Evolutionary conservation across 2,888 invertebrate species (phyloP).

Genomic region (Autographa pulchrina): DNA sequence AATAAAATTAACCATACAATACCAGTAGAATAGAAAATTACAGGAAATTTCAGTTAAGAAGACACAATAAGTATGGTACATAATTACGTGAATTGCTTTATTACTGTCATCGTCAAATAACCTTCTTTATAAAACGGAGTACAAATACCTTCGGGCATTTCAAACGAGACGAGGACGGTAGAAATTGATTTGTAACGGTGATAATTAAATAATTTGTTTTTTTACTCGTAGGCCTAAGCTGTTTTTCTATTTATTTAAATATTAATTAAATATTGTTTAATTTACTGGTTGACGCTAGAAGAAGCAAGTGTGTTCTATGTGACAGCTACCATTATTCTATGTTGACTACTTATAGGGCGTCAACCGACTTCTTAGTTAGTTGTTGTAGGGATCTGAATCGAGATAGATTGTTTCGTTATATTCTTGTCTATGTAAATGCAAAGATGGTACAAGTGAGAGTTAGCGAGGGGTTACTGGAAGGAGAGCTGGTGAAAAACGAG

Average conservation of each 20-base stretch:
- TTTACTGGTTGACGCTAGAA: not conserved
- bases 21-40: no score
- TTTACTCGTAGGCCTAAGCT: not conserved
- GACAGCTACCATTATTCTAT: not conserved
- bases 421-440: not conserved
- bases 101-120: not conserved
- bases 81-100: not conserved
- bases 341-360: constrained; percentile 19
- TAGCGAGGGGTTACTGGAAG: constrained; percentile 71
- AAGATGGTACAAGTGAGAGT: constrained; percentile 65
- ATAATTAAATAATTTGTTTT: constrained; percentile 19
- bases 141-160: not conserved
- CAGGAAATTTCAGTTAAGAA: no score
- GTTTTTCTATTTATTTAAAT: not conserved
- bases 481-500: constrained; percentile 66
- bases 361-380: constrained; percentile 11
- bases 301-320: not conserved
- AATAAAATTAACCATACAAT: no score
- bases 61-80: not conserved
- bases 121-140: not conserved
- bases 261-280: not conserved
- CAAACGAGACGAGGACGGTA: not conserved
- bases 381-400: not conserved
- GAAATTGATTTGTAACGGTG: constrained; percentile 19
- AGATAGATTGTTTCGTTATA: not conserved